Base-by-base conservation (phyloP, 2,888 invertebrate species). In the Pterostichus madidus region DNA sequence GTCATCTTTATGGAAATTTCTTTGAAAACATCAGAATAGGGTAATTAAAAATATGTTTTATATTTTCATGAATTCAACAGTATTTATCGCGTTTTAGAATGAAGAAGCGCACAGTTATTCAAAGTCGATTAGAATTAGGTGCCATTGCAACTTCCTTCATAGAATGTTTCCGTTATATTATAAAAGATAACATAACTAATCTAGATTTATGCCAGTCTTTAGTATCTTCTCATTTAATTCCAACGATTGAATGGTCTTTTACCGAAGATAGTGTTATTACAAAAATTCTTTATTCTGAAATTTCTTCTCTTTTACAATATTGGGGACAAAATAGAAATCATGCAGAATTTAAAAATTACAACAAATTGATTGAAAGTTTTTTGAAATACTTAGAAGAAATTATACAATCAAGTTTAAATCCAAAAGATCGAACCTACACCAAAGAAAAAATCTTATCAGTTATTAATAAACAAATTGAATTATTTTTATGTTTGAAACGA, bases 101-200 rank as follows among this genome's bases (percentile, higher is more conserved):
- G 84, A 92, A 92, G 75, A 91, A 91, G 59, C 93, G 93, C 84
- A 91, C 90, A 75, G 91, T 94, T 8, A 88, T 92, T 75, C 90
- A 90, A 46, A 95, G 94, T 61, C 93, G 93, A 84, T 93, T 93
- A 56, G 96, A 97, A 89, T 91, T 92, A 15, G 91, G 93, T 64
- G 92, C 94, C 0, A 92, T 96, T 86, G 91, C 94, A 24, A 92
- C 91, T 61, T 92, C 95, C 1, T 93, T 94, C 85, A 91, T 94
- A 17, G 97, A 97, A 88, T 97, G 97, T 87, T 88, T 96, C 17
- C 93, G 93, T 73, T 95, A 93, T 86, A 88, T 93, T 10, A 89
- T 93, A 79, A 88, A 93, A 73, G 90, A 91, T 85, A 91, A 92
- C 85, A 89, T 91, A 64, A 88, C 89, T 10, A 90, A 92, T 84